Evolutionary conservation across 2,797 vertebrate genomes (phyloP).

Genomic region (Malacoctenus gilli): DNA sequence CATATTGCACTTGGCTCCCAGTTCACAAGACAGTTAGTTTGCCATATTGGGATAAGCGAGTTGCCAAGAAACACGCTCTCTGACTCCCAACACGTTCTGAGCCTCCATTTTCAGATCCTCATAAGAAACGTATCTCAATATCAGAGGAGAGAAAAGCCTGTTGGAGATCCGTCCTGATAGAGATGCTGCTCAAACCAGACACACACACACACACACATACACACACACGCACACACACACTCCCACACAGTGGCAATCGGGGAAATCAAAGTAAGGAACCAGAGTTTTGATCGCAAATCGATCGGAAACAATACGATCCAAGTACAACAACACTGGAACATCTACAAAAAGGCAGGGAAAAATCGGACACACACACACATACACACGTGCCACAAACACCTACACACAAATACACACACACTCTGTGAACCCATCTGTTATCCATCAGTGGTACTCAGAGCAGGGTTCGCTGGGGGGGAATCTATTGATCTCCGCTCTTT

Average conservation of each 20-base stretch:
- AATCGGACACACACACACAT: constrained; percentile 16
- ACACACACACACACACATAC: constrained; percentile 13
- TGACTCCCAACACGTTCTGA: constrained; percentile 51
- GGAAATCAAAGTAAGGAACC: no score
- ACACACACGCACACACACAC: constrained; percentile 12
- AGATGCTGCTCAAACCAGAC: neutral
- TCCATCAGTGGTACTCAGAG: constrained; percentile 65
- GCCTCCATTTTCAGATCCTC: constrained; percentile 59
- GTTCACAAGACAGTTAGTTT: constrained; percentile 66
- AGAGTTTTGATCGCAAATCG: constrained; percentile 29
- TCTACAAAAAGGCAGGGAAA: constrained; percentile 3
- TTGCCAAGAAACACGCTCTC: constrained; percentile 69
- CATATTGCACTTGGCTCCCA: constrained; percentile 49
- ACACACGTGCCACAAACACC: constrained; percentile 30
- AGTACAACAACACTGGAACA: constrained; percentile 26
- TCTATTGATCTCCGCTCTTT: constrained; percentile 68
- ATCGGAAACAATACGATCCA: constrained; percentile 29
- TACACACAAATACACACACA: constrained; percentile 28
- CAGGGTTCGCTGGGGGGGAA: constrained; percentile 49
- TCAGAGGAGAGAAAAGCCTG: constrained; percentile 30
- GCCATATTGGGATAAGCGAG: constrained; percentile 63
- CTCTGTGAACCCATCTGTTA: constrained; percentile 68
- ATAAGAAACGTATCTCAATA: constrained; percentile 32
- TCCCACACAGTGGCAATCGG: neutral
- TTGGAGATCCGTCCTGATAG: constrained; percentile 39